A percentile compares a stretch with the other conserved stretches of the same genome.
Conservation (phyloP, 2,888 invertebrate species). For the Cosmia trapezina region DNA sequence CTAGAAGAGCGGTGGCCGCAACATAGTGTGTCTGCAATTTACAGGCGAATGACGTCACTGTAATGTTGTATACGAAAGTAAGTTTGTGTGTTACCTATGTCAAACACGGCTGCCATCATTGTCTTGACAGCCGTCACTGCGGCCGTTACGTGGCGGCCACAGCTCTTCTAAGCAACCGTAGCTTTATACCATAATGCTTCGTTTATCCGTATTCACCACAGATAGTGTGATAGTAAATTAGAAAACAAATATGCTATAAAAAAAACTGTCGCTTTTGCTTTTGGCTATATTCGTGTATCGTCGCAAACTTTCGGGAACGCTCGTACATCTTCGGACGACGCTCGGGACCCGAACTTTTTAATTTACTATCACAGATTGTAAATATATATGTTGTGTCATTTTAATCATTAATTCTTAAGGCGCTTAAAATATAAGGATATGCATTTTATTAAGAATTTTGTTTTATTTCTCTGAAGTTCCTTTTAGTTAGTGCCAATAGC, state of each 20-base stretch:
- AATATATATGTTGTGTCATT: slow-evolving; percentile 71
- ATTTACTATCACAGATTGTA: slow-evolving; percentile 63
- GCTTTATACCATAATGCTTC: slow-evolving; percentile 2
- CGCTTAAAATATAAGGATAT: slow-evolving; percentile 75
- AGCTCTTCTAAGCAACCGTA: neutral
- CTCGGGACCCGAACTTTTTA: slow-evolving; percentile 43
- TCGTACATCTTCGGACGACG: slow-evolving; percentile 18
- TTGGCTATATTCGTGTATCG: slow-evolving; percentile 24
- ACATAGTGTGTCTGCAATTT: neutral
- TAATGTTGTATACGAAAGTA: neutral
- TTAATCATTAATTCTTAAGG: slow-evolving; percentile 70
- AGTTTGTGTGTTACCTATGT: neutral
- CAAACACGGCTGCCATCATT: neutral
- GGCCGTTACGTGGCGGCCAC: too few species aligned
- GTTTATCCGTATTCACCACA: slow-evolving; percentile 15
- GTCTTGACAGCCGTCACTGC: neutral
- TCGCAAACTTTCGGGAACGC: slow-evolving; percentile 29
- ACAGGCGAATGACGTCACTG: neutral
- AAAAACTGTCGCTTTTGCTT: slow-evolving; percentile 35
- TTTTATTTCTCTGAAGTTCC: slow-evolving; percentile 59
- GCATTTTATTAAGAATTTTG: slow-evolving; percentile 70
- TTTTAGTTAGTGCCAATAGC: neutral
- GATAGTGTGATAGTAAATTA: slow-evolving; percentile 59
- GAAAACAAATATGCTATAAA: slow-evolving; percentile 30
- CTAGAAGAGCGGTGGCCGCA: neutral